Conservation (phyloP, 35 echinoderm and acorn worm species). For the Ptychodera flava region DNA sequence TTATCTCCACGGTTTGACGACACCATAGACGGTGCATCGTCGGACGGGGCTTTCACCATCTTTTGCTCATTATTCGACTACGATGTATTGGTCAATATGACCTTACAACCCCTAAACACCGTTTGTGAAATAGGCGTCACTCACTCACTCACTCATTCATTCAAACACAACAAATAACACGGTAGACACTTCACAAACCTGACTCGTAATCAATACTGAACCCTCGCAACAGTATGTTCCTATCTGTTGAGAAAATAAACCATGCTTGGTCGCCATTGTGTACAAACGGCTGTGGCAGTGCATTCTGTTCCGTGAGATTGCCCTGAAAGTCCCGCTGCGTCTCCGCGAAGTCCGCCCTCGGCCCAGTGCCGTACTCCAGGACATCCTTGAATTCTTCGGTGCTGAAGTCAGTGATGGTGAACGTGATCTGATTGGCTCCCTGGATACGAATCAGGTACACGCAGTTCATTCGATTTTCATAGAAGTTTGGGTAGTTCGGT, state of each 20-base stretch:
- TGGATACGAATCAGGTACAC: conserved; percentile 38
- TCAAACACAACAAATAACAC: no score
- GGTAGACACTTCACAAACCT: no score
- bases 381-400: conserved; percentile 29
- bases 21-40: no score
- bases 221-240: conserved; percentile 22
- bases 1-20: no score
- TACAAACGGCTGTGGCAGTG: background rate
- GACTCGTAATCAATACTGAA: conserved; percentile 25
- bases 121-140: no score
- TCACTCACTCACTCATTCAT: no score
- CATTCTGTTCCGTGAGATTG: conserved; percentile 8
- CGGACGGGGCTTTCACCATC: no score
- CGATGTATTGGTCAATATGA: no score
- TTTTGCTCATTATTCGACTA: no score
- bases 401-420: conserved; percentile 33
- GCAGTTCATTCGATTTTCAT: conserved; percentile 12
- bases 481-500: conserved; percentile 21
- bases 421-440: conserved; percentile 24
- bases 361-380: conserved; percentile 7
- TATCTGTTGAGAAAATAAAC: conserved; percentile 31
- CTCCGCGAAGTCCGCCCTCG: background rate
- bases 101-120: no score
- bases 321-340: conserved; percentile 4
- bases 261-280: conserved; percentile 21